Conservation (phyloP, 1,140 invertebrate genomes). For the Atta cephalotes region DNA sequence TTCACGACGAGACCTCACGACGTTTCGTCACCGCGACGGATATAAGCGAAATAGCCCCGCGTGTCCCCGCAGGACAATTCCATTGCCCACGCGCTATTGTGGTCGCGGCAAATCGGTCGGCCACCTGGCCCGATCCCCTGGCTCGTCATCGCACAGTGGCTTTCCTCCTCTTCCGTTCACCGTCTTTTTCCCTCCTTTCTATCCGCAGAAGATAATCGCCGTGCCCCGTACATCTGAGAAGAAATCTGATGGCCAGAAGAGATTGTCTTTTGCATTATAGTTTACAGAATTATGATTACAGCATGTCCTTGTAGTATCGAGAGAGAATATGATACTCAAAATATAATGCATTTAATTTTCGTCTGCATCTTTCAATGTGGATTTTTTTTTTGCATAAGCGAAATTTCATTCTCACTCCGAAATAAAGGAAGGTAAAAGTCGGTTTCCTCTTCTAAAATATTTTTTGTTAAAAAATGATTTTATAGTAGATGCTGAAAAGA, state of each 20-base stretch:
- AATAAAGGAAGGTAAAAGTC: no score
- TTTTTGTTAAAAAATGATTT: no score
- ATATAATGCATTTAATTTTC: no score
- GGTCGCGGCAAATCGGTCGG: slow-evolving; percentile 80
- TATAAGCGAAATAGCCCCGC: slow-evolving; percentile 39
- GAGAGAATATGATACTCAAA: not conserved
- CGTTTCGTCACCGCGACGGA: slow-evolving; percentile 67
- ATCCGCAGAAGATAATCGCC: slow-evolving; percentile 31
- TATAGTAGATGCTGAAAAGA: no score
- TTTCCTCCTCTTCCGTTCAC: slow-evolving; percentile 64
- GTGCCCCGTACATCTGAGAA: not conserved
- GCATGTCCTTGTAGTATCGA: not conserved
- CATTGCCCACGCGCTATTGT: slow-evolving; percentile 80
- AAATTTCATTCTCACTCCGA: no score
- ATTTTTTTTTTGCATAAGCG: no score
- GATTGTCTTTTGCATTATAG: not conserved
- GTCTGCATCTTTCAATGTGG: no score
- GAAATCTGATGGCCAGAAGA: not conserved
- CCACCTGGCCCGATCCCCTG: slow-evolving; percentile 77
- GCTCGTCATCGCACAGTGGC: slow-evolving; percentile 63
- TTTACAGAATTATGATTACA: not conserved
- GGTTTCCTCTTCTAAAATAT: no score
- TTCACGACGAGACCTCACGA: slow-evolving; percentile 48
- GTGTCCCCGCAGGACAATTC: slow-evolving; percentile 70
- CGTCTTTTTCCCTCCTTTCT: slow-evolving; percentile 41